These are phyloP conservation scores for Urocyon cinereoargenteus DNA, from an alignment of 2,797 vertebrate genomes.

Conservation along the genomic window DNA sequence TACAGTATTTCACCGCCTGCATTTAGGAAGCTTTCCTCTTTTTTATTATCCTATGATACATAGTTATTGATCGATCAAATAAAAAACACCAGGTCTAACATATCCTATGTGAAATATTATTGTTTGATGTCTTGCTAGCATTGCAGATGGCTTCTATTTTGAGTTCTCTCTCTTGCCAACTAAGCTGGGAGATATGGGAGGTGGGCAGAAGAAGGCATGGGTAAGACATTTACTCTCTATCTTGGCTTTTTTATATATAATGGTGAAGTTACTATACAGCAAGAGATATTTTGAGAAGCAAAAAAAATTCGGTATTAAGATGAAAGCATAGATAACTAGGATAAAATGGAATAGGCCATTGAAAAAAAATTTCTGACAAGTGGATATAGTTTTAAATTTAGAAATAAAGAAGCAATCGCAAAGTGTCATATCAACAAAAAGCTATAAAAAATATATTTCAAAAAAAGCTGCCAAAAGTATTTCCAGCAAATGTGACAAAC, in stretches of 20 bases:
- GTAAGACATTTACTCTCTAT: neutral
- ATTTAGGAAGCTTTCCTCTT: neutral
- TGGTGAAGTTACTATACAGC: neutral
- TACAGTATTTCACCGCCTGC: neutral
- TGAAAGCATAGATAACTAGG: slow-evolving; percentile 61
- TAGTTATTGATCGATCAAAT: neutral
- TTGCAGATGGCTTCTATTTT: neutral
- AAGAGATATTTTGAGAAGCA: neutral
- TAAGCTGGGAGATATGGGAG: neutral
- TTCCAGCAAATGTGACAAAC: slow-evolving; percentile 72
- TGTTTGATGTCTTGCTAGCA: neutral
- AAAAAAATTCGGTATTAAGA: slow-evolving; percentile 56
- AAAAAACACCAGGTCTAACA: neutral
- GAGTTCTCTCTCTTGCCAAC: neutral
- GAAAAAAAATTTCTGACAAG: slow-evolving; percentile 71
- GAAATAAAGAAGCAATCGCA: slow-evolving; percentile 76
- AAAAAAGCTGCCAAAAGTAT: slow-evolving; percentile 70
- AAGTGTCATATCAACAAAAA: slow-evolving; percentile 77
- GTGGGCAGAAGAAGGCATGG: neutral
- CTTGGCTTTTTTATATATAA: slow-evolving; percentile 31
- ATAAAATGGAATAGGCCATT: slow-evolving; percentile 48
- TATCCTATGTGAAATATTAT: neutral
- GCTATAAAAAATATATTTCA: slow-evolving; percentile 72
- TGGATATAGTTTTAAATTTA: slow-evolving; percentile 76
- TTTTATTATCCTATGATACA: neutral